Conservation (phyloP, 1,140 invertebrate genomes). For the Cydia splendana region DNA sequence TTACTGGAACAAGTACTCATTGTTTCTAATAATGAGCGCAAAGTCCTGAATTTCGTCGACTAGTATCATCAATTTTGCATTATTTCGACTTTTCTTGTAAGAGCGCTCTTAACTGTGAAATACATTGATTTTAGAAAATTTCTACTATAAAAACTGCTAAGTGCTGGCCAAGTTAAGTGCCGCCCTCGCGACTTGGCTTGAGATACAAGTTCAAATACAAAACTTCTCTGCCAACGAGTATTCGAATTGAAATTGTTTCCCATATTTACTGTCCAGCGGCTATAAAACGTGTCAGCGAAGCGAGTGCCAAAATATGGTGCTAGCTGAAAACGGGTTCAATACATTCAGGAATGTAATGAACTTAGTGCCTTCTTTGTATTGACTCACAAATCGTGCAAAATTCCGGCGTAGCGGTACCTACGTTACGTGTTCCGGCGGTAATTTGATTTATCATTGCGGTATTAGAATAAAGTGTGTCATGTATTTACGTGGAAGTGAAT, state of each 20-base stretch:
- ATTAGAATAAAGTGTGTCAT: background rate
- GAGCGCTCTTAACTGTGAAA: no score
- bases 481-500: no score
- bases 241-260: slow-evolving; percentile 13
- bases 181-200: background rate
- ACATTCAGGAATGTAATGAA: background rate
- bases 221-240: background rate
- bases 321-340: background rate
- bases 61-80: no score
- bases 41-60: no score
- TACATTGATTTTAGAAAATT: background rate
- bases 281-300: background rate
- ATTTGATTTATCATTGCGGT: background rate
- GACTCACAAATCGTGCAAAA: no score
- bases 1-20: no score
- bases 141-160: background rate
- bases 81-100: no score
- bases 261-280: slow-evolving; percentile 17
- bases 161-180: slow-evolving; percentile 10
- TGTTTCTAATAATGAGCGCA: no score
- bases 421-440: no score
- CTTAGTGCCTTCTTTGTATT: background rate
- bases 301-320: background rate
- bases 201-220: slow-evolving; percentile 13
- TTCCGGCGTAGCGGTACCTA: no score